Evolutionary conservation across 2,113 vertebrate genomes (phyloP), one percentile per base, ranked within the genome.

Genomic region (Alosa alosa): DNA sequence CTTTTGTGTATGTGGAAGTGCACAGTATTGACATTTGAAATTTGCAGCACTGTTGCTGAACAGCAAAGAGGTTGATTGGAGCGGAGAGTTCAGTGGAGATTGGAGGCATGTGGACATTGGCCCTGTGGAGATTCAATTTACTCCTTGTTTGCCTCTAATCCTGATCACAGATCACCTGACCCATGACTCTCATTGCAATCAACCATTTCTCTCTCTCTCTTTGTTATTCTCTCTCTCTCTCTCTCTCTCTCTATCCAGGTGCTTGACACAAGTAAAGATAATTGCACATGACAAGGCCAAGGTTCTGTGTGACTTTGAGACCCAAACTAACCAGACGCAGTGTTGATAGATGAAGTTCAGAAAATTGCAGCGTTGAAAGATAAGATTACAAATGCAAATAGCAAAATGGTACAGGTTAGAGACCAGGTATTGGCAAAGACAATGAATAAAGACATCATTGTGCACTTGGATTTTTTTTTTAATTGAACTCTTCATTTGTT

Each of bases 121-220:
- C n/a, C 64, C 25, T 72, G 64, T 31, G n/a, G 64, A 72, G 64
- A 72, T 72, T 72, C 64, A 72, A 72, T 72, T 72, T 72, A 4
- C 64, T 72, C 64, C 64, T 36, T 72, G 64, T 36, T 31, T 72
- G 25, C 9, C 10, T 72, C n/a, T 72, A 36, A 72, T 72, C 64
- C 64, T 31, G 11, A 72, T 11, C 31, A 2, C 64, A 72, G 3
- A 9, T 0, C n/a, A n/a, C n/a, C 64, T 72, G n/a, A 31, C 64
- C 22, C 64, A 36, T 72, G 64, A 72, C 64, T 72, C 64, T 72
- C 64, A 72, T 72, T 72, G 25, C 64, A 36, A 31, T 72, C 64
- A 31, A 4, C 64, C 64, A 72, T 36, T 25, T 36, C 64, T 64
- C 22, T 22, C 22, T 57, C 55, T 57, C 55, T 20, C 55, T 22